phyloP scores from a whole-genome alignment of 2,113 vertebrate genomes.

The Indicator maculatus region DNA sequence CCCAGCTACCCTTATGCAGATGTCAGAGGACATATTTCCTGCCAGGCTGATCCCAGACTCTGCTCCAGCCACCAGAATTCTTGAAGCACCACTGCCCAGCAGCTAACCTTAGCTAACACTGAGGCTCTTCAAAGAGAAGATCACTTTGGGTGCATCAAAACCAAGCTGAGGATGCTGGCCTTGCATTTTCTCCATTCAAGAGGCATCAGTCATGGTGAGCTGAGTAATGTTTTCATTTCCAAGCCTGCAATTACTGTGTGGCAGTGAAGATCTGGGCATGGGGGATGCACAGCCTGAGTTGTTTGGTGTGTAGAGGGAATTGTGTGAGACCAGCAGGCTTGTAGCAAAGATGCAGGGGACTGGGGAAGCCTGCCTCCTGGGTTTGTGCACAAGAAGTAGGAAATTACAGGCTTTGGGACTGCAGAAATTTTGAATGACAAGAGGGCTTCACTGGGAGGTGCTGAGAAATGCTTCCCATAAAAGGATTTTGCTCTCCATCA shows the following conservation, averaged over 20 bases:
- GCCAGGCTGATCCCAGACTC: background rate
- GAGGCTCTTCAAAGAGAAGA: background rate
- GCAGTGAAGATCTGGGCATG: background rate
- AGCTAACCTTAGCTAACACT: background rate
- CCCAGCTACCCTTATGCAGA: background rate
- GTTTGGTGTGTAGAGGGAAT: background rate
- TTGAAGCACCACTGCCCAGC: background rate
- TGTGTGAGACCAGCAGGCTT: background rate
- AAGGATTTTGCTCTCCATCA: background rate
- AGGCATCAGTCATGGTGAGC: background rate
- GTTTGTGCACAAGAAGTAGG: background rate
- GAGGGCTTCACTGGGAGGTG: background rate
- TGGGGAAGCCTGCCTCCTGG: background rate
- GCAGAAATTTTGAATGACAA: background rate
- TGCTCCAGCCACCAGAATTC: background rate
- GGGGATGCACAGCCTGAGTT: background rate
- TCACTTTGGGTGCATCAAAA: background rate
- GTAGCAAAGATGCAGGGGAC: background rate
- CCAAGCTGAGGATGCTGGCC: background rate
- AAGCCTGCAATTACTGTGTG: background rate
- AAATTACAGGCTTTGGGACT: conserved; percentile 13
- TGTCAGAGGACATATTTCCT: background rate
- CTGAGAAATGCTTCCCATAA: background rate
- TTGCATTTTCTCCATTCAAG: accelerated
- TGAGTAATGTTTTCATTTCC: background rate